Conservation (phyloP, 2,113 vertebrate species). For the Dipodomys merriami region DNA sequence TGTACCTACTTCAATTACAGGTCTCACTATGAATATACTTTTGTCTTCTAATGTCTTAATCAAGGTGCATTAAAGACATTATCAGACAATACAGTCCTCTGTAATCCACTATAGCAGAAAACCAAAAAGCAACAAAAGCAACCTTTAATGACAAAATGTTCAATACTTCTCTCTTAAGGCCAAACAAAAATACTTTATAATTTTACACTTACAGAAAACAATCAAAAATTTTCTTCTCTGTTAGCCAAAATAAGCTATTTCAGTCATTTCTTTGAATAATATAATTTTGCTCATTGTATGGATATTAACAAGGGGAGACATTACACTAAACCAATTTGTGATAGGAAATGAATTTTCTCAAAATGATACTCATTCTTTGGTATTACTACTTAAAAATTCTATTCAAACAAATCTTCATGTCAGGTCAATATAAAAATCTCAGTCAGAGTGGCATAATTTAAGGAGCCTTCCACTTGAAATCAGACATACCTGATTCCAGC, state of each 20-base stretch:
- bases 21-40: conserved; percentile 36
- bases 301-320: conserved; percentile 58
- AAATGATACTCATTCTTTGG: neutral
- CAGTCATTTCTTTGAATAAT: conserved; percentile 53
- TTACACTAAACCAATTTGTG: conserved; percentile 62
- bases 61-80: neutral
- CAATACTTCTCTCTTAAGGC: neutral
- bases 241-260: conserved; percentile 65
- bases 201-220: conserved; percentile 62
- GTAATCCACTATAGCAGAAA: conserved; percentile 24
- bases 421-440: conserved; percentile 32
- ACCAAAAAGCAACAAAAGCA: conserved; percentile 28
- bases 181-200: conserved; percentile 41
- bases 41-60: neutral
- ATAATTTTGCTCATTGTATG: conserved; percentile 56
- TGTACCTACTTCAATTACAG: neutral
- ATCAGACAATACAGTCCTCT: neutral
- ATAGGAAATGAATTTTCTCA: conserved; percentile 67
- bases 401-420: conserved; percentile 48
- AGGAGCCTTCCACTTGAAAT: conserved; percentile 31
- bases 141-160: conserved; percentile 60
- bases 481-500: conserved; percentile 51
- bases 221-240: conserved; percentile 13
- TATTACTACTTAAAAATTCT: conserved; percentile 64
- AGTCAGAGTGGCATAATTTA: conserved; percentile 37